Evolutionary conservation across 1,140 invertebrate species (phyloP), one percentile per base, ranked within the genome.

Genomic region (Achroia grisella): DNA sequence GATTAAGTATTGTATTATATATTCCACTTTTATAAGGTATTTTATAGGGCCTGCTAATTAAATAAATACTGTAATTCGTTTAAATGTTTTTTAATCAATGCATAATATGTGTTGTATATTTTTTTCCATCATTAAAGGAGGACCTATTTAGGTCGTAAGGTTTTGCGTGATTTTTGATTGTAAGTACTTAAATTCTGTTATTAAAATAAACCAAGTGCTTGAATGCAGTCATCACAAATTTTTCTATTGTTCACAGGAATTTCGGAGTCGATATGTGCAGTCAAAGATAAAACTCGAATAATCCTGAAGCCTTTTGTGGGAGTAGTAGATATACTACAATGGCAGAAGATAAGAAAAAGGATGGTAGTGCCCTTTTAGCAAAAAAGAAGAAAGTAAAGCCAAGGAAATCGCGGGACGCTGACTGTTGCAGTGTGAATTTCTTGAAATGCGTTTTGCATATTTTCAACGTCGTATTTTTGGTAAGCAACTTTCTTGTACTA

Each of bases 381-480:
- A 83, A 81, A 42, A 82, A 82, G 62, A 81, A 82, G 45, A 85
- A 76, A 56, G 52, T 76, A 4, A 85, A 83, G 42, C 75, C 78
- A n/a, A 53, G 79, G 43, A 88, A 88, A 62, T 89, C 88, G 29
- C 74, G 90, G 48, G 90, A 93, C 52, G 89, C 91, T 15, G 92
- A 92, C 37, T 94, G 92, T 68, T 93, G 92, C 67, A 92, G 91
- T 13, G 89, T 93, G 37, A 91, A 92, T 73, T 93, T 94, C 62
- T 79, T 94, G 9, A 92, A 93, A 86, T 92, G 92, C 62, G 90
- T 93, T 51, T 88, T 94, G 27, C 91, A 93, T 77, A 91, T 94
- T 62, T 94, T 93, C 87, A 94, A 94, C 64, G 89, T 93, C 32
- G 90, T 94, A 34, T 91, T 93, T 62, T 87, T 94, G 86, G 93